Percentiles rank a stretch among this genome's conserved stretches.
Conservation (phyloP, 2,888 invertebrate species). For the Altica lythri region DNA sequence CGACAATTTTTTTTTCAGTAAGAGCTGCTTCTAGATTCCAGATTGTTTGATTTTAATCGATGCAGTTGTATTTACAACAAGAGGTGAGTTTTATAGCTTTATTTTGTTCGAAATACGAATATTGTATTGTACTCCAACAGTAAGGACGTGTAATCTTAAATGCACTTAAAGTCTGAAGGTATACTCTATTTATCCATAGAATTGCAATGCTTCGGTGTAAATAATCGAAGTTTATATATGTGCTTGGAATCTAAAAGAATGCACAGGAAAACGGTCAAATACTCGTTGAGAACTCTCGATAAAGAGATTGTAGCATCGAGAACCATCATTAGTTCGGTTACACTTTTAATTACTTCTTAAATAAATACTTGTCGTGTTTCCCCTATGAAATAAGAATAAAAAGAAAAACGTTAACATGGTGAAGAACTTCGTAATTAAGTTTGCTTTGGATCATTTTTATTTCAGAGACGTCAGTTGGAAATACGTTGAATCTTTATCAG, state of each 20-base stretch:
- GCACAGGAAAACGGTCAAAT: constrained; percentile 19
- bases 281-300: constrained; percentile 22
- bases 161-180: constrained; percentile 8
- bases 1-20: no score
- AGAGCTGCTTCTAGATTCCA: no score
- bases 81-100: no score
- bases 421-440: no score
- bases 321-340: constrained; percentile 32
- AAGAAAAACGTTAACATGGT: constrained; percentile 28
- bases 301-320: constrained; percentile 31
- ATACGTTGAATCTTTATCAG: no score
- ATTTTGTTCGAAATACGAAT: no score
- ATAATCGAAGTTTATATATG: constrained; percentile 39
- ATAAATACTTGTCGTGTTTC: constrained; percentile 30
- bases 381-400: neutral
- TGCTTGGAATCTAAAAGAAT: constrained; percentile 32
- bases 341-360: constrained; percentile 37
- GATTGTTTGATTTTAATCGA: no score
- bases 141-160: constrained; percentile 6
- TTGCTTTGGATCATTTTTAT: no score
- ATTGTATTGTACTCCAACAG: no score
- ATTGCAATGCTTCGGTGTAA: constrained; percentile 39
- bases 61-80: no score
- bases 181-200: constrained; percentile 27
- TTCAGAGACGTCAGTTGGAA: no score